Evolutionary conservation across 2,113 vertebrate species (phyloP), one percentile per base, ranked within the genome.

Genomic region (Lophotis ruficrista): DNA sequence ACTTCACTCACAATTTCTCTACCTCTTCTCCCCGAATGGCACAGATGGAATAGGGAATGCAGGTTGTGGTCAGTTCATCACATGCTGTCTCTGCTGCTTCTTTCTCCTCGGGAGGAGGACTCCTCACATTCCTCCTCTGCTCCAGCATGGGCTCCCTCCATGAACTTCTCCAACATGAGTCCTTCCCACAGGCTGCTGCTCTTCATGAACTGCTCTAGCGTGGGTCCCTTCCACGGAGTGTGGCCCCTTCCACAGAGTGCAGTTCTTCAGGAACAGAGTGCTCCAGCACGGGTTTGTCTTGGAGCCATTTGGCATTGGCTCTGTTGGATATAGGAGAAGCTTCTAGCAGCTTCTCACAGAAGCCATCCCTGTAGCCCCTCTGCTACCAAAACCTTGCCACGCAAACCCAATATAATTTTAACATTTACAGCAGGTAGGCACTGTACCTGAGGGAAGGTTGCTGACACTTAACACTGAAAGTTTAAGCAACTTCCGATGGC

Each of bases 11-110:
- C 2, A 2, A 25, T 28, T 57, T 54, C 20, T 41, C 57, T 80
- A 8, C 22, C 6, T 37, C 38, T 17, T 70, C 16, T 7, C 25
- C 4, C 10, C 2, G 4, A 30, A 25, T 0, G 1, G 23, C 9
- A 2, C n/a, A 38, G 4, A 9, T 23, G 35, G 13, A 14, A 2
- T 43, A 1, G 24, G 33, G 45, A 77, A 69, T 25, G 17, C 14
- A 21, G 3, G 11, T 62, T 31, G 57, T 3, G 0, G 2, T 51
- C 28, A 25, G 12, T 51, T 56, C 31, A 18, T 56, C 38, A 47
- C 38, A 11, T 1, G 0, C 10, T 61, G 12, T 53, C 23, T 53
- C 48, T 79, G 21, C 6, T 0, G 2, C 17, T 70, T 41, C 43
- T 68, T 58, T 25, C 31, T 80, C 41, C 48, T 50, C 28, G 14